Percentiles rank a stretch among this genome's conserved stretches.
Conservation (phyloP, 2,888 invertebrate genomes). For the Plebejus argus region DNA sequence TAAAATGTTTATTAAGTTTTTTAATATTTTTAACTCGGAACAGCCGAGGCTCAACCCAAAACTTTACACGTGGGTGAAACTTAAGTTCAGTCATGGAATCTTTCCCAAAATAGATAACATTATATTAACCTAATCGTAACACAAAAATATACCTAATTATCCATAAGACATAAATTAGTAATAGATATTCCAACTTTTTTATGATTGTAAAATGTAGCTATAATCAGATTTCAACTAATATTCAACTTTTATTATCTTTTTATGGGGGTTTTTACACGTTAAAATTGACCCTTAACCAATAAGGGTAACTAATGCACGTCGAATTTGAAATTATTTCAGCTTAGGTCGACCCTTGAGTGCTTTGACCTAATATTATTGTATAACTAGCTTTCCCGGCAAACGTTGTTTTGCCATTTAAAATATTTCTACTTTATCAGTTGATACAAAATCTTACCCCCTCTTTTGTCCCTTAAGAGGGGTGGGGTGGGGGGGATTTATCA, state of each 20-base stretch:
- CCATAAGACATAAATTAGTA: not conserved
- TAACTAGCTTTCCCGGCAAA: too few relatives aligned
- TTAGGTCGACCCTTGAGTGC: not conserved
- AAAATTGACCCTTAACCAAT: constrained; percentile 19
- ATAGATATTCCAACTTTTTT: not conserved
- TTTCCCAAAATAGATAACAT: too few relatives aligned
- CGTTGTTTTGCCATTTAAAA: too few relatives aligned
- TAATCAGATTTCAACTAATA: constrained; percentile 7
- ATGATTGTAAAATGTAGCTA: not conserved
- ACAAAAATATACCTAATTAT: not conserved
- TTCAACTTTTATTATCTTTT: constrained; percentile 14
- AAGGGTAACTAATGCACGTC: constrained; percentile 1
- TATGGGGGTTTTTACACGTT: not conserved
- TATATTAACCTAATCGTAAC: not conserved
- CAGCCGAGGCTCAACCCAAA: too few relatives aligned
- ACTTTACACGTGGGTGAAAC: too few relatives aligned
- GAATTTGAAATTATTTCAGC: not conserved
- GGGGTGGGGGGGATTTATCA: too few relatives aligned
- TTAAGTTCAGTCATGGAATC: too few relatives aligned
- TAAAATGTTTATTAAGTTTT: too few relatives aligned
- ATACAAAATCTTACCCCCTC: too few relatives aligned
- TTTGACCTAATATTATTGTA: not conserved
- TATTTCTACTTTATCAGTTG: too few relatives aligned
- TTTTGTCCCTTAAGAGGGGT: too few relatives aligned
- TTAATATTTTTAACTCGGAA: too few relatives aligned